Evolutionary conservation across 2,797 vertebrate genomes (phyloP).

Genomic region (Lepus oiostolus): DNA sequence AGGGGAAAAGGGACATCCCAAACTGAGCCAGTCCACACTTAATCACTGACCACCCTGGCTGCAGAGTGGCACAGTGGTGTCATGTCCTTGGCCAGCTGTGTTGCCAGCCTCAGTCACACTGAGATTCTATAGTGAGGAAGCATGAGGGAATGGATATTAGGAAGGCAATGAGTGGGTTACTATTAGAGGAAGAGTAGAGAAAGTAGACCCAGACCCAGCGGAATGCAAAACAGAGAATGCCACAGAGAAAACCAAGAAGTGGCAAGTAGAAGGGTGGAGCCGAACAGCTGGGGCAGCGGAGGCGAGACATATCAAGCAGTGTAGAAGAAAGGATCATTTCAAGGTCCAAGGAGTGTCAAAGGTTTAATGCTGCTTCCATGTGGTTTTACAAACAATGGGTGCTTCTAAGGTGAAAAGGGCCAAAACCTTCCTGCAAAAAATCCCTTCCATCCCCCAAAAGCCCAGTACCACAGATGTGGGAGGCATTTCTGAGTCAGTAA

Average conservation of each 20-base stretch:
- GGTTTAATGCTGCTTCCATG: not conserved
- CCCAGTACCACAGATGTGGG: not conserved
- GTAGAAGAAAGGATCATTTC: not conserved
- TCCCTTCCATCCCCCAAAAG: not conserved
- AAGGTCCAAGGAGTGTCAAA: no score
- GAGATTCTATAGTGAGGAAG: not conserved
- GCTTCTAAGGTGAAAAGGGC: not conserved
- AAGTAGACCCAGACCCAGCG: not conserved
- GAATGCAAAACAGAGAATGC: not conserved
- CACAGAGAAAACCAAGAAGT: not conserved
- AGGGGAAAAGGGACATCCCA: not conserved
- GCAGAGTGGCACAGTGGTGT: no score
- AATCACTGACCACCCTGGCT: not conserved
- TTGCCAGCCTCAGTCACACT: not conserved
- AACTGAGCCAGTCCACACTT: not conserved
- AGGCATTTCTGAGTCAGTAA: not conserved
- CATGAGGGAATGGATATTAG: not conserved
- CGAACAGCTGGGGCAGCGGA: not conserved
- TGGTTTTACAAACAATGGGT: not conserved
- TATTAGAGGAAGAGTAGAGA: not conserved
- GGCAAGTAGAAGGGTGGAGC: not conserved
- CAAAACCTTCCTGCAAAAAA: not conserved
- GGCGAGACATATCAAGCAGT: not conserved
- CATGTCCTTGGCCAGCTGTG: not conserved
- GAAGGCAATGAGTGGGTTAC: not conserved